Evolutionary conservation across 2,888 invertebrate species (phyloP), one percentile per base, ranked within the genome.

Genomic region (Spicauda simplicius): DNA sequence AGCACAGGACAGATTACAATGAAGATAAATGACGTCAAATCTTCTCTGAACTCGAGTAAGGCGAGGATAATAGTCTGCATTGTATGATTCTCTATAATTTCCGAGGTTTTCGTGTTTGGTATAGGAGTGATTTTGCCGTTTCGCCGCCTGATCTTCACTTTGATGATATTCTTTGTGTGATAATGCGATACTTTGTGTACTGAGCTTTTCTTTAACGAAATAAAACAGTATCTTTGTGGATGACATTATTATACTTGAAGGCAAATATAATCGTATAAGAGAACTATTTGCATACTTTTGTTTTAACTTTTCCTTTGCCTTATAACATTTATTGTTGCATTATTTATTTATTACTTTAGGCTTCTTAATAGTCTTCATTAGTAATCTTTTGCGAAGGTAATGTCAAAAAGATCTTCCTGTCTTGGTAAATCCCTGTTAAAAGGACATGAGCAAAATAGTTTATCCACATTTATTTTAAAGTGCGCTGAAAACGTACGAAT

Each of bases 11-110:
- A 61, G 52, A 48, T 25, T 56, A 64, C 55, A 57, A 64, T 64
- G 33, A 56, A 33, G 33, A 56, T 56, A 64, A 50, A 57, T 33
- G 56, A 56, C 20, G 56, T 37, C 33, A 64, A 56, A 64, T 64
- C 30, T 48, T 50, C 64, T 19, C 50, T 19, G 56, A 64, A 56
- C 33, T 56, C 48, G 37, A 52, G 41, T 57, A 57, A 64, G 50
- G 50, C n/a, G 64, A 50, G 55, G 30, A 63, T 63, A 56, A 63
- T 41, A 63, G 53, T 63, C 55, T 50, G 63, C 56, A 63, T 50
- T 50, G 63, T 64, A 57, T 50, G 64, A 52, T 57, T 64, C 56
- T 54, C 45, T 54, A 62, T 50, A 62, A 62, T 25, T 62, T 53
- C 30, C 30, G 60, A 18, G 48, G 56, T 50, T 33, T 64, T 57